phyloP scores from a whole-genome alignment of 1,140 invertebrate species.

The Protaetia brevitarsis region DNA sequence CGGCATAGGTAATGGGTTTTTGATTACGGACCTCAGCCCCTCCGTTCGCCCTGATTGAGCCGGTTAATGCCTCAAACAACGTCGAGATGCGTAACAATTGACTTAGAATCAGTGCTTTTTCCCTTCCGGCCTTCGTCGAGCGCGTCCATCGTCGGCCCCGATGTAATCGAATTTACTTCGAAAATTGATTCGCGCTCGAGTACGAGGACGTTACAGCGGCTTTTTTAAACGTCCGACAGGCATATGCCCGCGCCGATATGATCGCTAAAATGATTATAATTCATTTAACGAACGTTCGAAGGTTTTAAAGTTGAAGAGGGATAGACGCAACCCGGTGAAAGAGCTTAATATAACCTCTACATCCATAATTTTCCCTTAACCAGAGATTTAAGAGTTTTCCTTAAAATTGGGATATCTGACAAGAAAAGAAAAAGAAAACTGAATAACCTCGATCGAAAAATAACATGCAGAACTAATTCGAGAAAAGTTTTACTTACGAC shows the following conservation, averaged over 20 bases:
- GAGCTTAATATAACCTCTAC: too few species aligned
- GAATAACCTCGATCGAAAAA: background rate
- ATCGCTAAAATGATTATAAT: constrained; percentile 17
- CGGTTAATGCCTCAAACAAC: background rate
- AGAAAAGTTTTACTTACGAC: background rate
- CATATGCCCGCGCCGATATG: background rate
- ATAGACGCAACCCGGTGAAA: too few species aligned
- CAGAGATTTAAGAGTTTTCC: too few species aligned
- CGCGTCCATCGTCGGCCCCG: background rate
- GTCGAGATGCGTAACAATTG: constrained; percentile 10
- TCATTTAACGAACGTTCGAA: background rate
- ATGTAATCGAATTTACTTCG: constrained; percentile 10
- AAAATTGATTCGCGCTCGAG: constrained; percentile 8
- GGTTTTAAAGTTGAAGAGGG: constrained; percentile 12
- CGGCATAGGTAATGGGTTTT: constrained; percentile 34
- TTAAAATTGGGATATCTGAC: too few species aligned
- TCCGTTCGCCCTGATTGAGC: background rate
- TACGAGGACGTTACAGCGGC: background rate
- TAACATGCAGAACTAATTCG: background rate
- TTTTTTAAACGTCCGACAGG: constrained; percentile 17
- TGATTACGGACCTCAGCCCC: constrained; percentile 32
- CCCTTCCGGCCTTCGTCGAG: background rate
- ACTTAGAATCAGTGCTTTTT: background rate
- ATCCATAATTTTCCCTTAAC: too few species aligned
- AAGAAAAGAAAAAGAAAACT: too few species aligned